Evolutionary conservation across 2,888 invertebrate species (phyloP), one percentile per base, ranked within the genome.

Genomic region (Machimus atricapillus): DNA sequence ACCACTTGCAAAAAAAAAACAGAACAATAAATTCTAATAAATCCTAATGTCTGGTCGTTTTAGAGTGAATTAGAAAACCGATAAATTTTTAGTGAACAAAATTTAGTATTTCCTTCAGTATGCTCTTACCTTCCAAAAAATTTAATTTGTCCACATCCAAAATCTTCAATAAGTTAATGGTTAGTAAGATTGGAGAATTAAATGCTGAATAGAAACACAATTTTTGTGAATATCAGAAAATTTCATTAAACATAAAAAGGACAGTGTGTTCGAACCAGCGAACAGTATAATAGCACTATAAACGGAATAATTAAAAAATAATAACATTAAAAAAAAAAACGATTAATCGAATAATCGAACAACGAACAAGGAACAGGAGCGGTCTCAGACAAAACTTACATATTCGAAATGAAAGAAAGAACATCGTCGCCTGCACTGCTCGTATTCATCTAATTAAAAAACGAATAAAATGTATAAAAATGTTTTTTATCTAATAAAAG

Each of bases 401-500:
- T 85, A 31, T 85, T 73, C 74, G 52, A 85, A 46, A 43, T 83
- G n/a, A 83, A 34, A 76, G 73, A 85, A 85, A 74, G 74, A 74
- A 58, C 56, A 76, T 37, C 40, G 76, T 40, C 16, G 40, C 27
- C 34, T 37, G 19, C 40, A 34, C 66, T 76, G 40, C 19, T 37
- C 76, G 40, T 76, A 76, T 76, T 76, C 52, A 52, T 52, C 40
- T 76, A 37, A 76, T 76, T 37, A 76, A 40, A 76, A 74, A 85
- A 85, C 23, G 23, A 85, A 74, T 85, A 74, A 74, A 74, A 27
- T 73, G 73, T 85, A 74, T 85, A 85, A 85, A 74, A 85, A 85
- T 66, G 46, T 85, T 83, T 40, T n/a, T 76, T 85, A 74, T 46
- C 85, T 85, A 85, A 85, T 43, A 85, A 85, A 83, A 85, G 37